Conservation (phyloP, 2,888 invertebrate genomes). For the Leuctra nigra region DNA sequence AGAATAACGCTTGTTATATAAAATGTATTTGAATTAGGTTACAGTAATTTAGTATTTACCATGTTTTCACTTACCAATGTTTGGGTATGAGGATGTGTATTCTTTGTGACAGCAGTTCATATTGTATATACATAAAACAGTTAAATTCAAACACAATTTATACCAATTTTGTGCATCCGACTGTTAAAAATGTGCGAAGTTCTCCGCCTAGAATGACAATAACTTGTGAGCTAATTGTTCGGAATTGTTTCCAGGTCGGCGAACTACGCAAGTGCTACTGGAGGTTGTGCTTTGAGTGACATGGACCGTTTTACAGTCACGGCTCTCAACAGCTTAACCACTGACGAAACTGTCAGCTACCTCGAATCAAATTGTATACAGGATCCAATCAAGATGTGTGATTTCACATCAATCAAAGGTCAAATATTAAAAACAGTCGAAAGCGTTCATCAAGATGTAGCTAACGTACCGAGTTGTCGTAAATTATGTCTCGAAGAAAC, state of each 20-base stretch:
- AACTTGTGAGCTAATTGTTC: no score
- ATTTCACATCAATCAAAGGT: constrained; percentile 36
- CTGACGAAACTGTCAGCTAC: constrained; percentile 35
- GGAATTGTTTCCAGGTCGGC: constrained; percentile 39
- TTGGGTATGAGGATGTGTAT: no score
- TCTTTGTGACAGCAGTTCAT: no score
- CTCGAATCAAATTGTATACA: constrained; percentile 42
- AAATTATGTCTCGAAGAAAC: constrained; percentile 37
- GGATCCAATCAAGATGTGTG: constrained; percentile 38
- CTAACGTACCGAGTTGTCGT: constrained; percentile 38
- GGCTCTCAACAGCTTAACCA: not conserved
- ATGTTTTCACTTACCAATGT: no score
- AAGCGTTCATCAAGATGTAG: constrained; percentile 37
- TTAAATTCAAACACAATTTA: no score
- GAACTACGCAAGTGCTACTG: constrained; percentile 36
- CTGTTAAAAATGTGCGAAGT: no score
- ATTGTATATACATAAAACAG: no score
- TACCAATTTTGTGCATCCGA: no score
- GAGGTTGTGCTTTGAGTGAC: constrained; percentile 38
- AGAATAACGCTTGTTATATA: no score
- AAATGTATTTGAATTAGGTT: no score
- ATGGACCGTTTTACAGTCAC: constrained; percentile 38
- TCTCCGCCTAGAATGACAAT: no score
- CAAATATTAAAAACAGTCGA: constrained; percentile 39
- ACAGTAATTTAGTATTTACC: no score